Conservation (phyloP, 2,888 invertebrate genomes). For the Clepsis dumicolana region DNA sequence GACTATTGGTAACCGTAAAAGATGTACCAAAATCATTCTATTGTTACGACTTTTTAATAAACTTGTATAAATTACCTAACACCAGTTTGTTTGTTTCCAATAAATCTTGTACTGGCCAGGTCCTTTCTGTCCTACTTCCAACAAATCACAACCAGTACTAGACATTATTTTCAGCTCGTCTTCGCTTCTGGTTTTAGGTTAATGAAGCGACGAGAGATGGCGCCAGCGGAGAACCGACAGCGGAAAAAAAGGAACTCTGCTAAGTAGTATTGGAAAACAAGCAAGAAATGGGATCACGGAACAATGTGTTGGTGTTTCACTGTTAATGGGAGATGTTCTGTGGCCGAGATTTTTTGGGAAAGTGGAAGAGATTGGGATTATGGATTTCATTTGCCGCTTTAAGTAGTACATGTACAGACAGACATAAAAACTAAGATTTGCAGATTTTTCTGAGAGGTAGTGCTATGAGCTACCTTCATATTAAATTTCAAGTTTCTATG, state of each 20-base stretch:
- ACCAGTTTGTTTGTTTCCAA: too few species aligned
- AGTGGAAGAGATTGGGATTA: background rate
- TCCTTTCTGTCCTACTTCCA: background rate
- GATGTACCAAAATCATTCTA: too few species aligned
- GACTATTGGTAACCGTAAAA: too few species aligned
- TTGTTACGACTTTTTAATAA: too few species aligned
- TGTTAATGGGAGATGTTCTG: constrained; percentile 14
- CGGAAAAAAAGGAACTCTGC: constrained; percentile 32
- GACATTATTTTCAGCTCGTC: background rate
- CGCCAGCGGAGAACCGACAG: constrained; percentile 18
- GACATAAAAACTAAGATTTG: too few species aligned
- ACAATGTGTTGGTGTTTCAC: constrained; percentile 29
- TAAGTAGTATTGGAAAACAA: constrained; percentile 40
- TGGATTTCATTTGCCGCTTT: background rate
- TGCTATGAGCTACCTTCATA: too few species aligned
- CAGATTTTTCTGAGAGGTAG: too few species aligned
- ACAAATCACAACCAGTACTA: background rate
- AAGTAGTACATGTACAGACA: too few species aligned
- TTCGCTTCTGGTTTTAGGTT: constrained; percentile 54
- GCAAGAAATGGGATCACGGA: constrained; percentile 31
- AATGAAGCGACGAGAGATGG: constrained; percentile 55
- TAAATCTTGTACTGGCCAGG: too few species aligned
- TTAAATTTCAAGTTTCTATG: too few species aligned
- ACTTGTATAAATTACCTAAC: too few species aligned
- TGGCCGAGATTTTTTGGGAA: background rate